Base-by-base conservation (phyloP, 2,113 vertebrate species). In the Rhinopomastus cyanomelas region DNA sequence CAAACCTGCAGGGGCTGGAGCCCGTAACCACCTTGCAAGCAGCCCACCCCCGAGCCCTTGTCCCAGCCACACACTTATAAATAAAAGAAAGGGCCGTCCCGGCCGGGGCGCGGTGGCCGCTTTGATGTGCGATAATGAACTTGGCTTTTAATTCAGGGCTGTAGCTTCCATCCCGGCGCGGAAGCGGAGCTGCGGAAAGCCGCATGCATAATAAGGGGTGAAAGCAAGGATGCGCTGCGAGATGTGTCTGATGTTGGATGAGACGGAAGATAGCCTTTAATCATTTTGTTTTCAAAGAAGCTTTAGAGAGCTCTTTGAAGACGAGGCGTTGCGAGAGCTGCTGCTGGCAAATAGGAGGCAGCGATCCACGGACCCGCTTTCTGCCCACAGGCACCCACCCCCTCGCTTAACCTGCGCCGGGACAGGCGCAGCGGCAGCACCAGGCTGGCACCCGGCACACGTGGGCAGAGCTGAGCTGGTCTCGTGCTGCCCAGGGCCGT, bases 241-340 rank as follows among this genome's bases (percentile, higher is more conserved):
- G 72, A 95, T 93, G 85, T 29, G 96, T 96, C 96, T 97, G 97
- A 96, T 96, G 94, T 95, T 20, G 86, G 97, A 97, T 95, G 95
- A 95, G 97, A 96, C 89, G 69, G 68, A 91, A 90, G 85, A 68
- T 91, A 95, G 94, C 90, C 93, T 97, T 96, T 97, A 95, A 96
- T 97, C 97, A 96, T 96, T 92, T 89, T 96, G 90, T 92, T 96
- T 95, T 97, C 96, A 96, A 96, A 97, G 95, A 75, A 76, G 87
- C 89, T 94, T 93, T 89, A 95, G 92, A 95, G 86, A 75, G 32
- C 80, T 75, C 94, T 97, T 97, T 97, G 92, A 96, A 96, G 95
- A 96, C 34, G 81, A 78, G 22, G 37, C 81, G 92, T 51, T 92
- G 78, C 75, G 76, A 71, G 56, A 57, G 49, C 93, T 83, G 92